Evolutionary conservation across 2,888 invertebrate genomes (phyloP).

Genomic region (Ormia ochracea): DNA sequence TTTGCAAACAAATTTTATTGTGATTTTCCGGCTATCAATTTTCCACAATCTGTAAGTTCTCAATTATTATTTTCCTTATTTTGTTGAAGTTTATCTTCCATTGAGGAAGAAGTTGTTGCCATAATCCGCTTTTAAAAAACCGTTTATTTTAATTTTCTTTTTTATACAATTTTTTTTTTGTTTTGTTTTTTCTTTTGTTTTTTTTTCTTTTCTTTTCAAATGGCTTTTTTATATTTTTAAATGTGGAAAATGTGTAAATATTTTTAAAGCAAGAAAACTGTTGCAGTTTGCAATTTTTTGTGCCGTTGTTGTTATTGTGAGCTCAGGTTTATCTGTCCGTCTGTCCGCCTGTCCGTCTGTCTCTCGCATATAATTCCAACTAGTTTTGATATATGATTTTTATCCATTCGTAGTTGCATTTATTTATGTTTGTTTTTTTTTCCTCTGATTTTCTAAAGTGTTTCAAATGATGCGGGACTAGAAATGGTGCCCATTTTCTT

Average conservation of each 20-base stretch:
- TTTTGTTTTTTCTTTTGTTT: conserved; percentile 1
- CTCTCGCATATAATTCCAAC: conserved; percentile 55
- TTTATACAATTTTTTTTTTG: conserved; percentile 15
- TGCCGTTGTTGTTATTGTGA: conserved; percentile 2
- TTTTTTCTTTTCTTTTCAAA: conserved; percentile 12
- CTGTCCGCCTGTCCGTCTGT: not conserved
- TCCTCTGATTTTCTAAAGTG: not conserved
- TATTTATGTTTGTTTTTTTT: conserved; percentile 32
- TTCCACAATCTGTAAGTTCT: conserved; percentile 6
- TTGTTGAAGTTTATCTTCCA: not conserved
- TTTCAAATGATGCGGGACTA: not conserved
- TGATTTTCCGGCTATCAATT: not conserved
- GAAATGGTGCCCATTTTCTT: not conserved
- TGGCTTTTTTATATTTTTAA: conserved; percentile 33
- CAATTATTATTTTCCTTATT: not conserved
- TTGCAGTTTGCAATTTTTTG: conserved; percentile 6
- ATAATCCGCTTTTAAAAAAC: conserved; percentile 40
- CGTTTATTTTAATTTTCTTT: conserved; percentile 29
- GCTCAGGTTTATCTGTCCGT: not conserved
- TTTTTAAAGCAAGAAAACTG: conserved; percentile 37
- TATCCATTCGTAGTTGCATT: conserved; percentile 57
- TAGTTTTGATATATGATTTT: conserved; percentile 62
- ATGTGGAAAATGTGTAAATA: conserved; percentile 49
- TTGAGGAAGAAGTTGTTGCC: conserved; percentile 8
- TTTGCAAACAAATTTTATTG: not conserved